phyloP scores from a whole-genome alignment of 2,113 vertebrate genomes.

The Cephalophus harveyi region DNA sequence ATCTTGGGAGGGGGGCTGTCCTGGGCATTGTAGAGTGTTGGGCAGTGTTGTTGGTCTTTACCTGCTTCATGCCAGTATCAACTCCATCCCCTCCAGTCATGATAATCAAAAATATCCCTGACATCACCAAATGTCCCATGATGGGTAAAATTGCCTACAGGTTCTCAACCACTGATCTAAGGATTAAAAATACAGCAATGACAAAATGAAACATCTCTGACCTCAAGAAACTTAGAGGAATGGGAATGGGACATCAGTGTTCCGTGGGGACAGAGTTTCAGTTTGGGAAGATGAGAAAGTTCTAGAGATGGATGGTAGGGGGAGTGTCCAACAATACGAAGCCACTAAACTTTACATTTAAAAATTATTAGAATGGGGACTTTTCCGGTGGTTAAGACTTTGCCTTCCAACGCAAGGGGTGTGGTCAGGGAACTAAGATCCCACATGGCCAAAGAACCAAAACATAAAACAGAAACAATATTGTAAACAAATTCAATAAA shows the following conservation, averaged over 20 bases:
- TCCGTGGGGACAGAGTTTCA: not conserved
- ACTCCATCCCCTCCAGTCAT: not conserved
- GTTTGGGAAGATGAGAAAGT: not conserved
- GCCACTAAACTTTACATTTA: not conserved
- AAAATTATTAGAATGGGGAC: not conserved
- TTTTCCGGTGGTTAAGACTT: not conserved
- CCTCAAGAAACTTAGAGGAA: not conserved
- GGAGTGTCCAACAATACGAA: not conserved
- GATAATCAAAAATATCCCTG: not conserved
- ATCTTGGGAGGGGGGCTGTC: not conserved
- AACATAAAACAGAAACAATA: not conserved
- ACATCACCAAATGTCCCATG: not conserved
- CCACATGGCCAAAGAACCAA: not conserved
- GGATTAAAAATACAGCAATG: not conserved
- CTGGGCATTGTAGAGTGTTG: not conserved
- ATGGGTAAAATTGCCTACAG: not conserved
- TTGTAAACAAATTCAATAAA: not conserved
- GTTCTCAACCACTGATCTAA: not conserved
- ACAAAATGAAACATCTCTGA: not conserved
- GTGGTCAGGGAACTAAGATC: not conserved
- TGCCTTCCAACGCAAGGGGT: not conserved
- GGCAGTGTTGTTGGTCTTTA: not conserved
- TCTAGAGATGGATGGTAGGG: not conserved
- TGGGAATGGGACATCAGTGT: not conserved
- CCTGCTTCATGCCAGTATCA: not conserved